A percentile compares a stretch with the other conserved stretches of the same genome.
These are phyloP conservation scores for Leptinotarsa texana DNA, from an alignment of 1,140 invertebrate genomes.

Conservation along the genomic window DNA sequence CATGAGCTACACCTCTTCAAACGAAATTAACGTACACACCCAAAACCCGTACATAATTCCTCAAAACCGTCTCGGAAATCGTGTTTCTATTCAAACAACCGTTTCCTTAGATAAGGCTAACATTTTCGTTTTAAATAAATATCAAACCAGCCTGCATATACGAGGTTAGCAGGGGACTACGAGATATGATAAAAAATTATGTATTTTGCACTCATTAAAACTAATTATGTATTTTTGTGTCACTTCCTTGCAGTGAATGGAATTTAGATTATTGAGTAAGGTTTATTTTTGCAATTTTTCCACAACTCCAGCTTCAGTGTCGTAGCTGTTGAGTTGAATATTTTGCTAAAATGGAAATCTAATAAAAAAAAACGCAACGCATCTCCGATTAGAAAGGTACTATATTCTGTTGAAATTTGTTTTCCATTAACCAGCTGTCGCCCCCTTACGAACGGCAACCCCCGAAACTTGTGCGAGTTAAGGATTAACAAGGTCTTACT, in stretches of 20 bases:
- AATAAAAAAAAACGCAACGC: too few species aligned
- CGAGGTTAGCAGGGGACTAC: not conserved
- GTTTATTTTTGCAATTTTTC: too few species aligned
- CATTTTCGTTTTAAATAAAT: constrained; percentile 17
- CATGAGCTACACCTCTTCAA: constrained; percentile 1
- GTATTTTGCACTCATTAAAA: constrained; percentile 18
- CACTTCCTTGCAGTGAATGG: not conserved
- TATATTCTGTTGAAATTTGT: too few species aligned
- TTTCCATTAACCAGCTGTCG: too few species aligned
- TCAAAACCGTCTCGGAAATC: constrained; percentile 15
- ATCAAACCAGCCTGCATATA: constrained; percentile 12
- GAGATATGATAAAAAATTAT: constrained; percentile 14
- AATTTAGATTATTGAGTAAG: not conserved
- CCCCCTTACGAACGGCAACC: too few species aligned
- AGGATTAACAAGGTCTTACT: too few species aligned
- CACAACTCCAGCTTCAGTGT: too few species aligned
- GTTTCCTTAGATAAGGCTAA: constrained; percentile 13
- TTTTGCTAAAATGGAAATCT: too few species aligned
- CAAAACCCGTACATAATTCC: not conserved
- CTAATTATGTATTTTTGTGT: constrained; percentile 8
- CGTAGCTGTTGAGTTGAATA: too few species aligned
- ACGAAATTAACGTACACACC: not conserved
- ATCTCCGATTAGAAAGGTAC: too few species aligned
- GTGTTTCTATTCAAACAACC: constrained; percentile 21
- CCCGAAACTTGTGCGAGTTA: too few species aligned